Evolutionary conservation across 2,113 vertebrate species (phyloP).

Genomic region (Sakesphorus luctuosus): DNA sequence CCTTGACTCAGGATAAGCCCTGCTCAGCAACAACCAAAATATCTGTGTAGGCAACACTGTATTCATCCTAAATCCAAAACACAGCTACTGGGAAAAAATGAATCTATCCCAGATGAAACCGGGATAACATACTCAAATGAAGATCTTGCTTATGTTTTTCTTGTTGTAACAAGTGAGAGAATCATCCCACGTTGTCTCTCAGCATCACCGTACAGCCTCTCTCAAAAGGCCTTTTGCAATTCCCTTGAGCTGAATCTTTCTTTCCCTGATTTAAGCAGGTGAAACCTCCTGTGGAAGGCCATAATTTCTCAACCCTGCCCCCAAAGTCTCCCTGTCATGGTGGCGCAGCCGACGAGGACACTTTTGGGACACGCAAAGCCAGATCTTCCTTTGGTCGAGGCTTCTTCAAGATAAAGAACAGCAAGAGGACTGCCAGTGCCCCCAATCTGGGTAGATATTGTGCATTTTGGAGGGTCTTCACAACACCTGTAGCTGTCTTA

Average conservation of each 20-base stretch:
- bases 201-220: not conserved
- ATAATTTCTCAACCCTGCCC: slow-evolving; percentile 79
- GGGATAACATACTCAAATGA: not conserved
- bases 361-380: slow-evolving; percentile 89
- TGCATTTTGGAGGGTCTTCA: not conserved
- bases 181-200: not conserved
- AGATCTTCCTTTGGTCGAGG: slow-evolving; percentile 94
- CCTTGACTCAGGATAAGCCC: not conserved
- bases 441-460: slow-evolving; percentile 88
- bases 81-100: not conserved
- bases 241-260: not conserved
- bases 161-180: not conserved
- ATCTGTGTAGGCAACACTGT: not conserved
- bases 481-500: not conserved
- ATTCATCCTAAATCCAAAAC: not conserved
- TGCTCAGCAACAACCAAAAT: not conserved
- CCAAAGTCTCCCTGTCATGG: slow-evolving; percentile 76
- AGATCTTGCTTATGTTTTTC: not conserved
- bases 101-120: not conserved
- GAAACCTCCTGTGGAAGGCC: slow-evolving; percentile 69
- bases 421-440: slow-evolving; percentile 87
- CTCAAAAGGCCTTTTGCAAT: not conserved
- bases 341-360: slow-evolving; percentile 76
- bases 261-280: slow-evolving; percentile 71
- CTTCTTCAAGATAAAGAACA: slow-evolving; percentile 93